Conservation (phyloP, 2,113 vertebrate species). For the Rhinichthys klamathensis region DNA sequence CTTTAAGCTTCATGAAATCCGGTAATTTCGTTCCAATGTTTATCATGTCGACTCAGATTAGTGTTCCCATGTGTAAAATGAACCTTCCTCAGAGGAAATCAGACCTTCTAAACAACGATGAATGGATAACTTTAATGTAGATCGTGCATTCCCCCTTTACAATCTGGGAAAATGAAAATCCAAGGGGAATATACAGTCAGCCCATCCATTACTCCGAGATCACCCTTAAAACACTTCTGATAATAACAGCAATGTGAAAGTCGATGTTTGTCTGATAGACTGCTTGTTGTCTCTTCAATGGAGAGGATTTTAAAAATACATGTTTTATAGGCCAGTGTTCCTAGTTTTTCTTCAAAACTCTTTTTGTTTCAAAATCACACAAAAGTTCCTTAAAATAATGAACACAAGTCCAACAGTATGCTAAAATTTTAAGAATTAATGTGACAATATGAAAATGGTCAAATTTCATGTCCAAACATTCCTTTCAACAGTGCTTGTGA, state of each 20-base stretch:
- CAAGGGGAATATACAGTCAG: slow-evolving; percentile 60
- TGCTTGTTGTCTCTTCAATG: neutral
- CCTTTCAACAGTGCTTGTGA: neutral
- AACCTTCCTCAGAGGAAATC: slow-evolving; percentile 67
- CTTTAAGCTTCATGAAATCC: slow-evolving; percentile 37
- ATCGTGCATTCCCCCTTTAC: slow-evolving; percentile 73
- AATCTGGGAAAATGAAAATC: slow-evolving; percentile 70
- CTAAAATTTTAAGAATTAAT: no score
- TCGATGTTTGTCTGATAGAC: neutral
- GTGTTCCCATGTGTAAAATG: slow-evolving; percentile 55
- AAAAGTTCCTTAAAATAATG: neutral
- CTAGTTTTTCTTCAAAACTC: no score
- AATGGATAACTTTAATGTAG: slow-evolving; percentile 77
- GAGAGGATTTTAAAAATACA: neutral
- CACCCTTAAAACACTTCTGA: neutral
- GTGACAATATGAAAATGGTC: no score
- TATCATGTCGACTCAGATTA: slow-evolving; percentile 33
- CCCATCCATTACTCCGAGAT: neutral
- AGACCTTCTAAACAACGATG: slow-evolving; percentile 71
- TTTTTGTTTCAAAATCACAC: neutral
- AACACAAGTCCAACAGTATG: neutral
- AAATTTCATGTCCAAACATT: neutral
- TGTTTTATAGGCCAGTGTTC: no score
- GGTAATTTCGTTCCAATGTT: slow-evolving; percentile 3
- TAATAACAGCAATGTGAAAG: slow-evolving; percentile 3